These are phyloP conservation scores for Zootoca vivipara DNA, from an alignment of 2,113 vertebrate species.

Conservation along the genomic window DNA sequence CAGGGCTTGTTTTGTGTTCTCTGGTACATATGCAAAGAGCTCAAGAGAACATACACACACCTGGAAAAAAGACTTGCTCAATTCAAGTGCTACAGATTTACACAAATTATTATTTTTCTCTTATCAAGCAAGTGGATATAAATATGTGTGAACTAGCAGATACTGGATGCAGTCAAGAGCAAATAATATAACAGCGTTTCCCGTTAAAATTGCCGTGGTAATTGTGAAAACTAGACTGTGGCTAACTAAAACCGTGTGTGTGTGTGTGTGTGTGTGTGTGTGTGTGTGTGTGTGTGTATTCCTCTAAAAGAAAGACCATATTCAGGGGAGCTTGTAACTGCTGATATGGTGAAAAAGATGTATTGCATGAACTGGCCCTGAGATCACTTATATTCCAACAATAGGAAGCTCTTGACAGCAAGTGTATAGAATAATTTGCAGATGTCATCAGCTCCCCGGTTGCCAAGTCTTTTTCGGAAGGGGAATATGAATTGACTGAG, in stretches of 20 bases:
- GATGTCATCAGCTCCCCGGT: slow-evolving; percentile 57
- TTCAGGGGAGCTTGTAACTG: not conserved
- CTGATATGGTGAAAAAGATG: not conserved
- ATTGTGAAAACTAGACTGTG: not conserved
- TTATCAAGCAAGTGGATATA: no score
- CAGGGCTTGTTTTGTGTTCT: no score
- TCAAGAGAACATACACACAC: no score
- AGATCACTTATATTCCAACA: not conserved
- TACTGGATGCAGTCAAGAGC: not conserved
- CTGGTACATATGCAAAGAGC: no score
- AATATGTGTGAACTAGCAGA: no score
- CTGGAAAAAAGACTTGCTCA: no score
- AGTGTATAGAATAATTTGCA: slow-evolving; percentile 64
- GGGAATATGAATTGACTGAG: slow-evolving; percentile 63
- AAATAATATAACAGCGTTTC: not conserved
- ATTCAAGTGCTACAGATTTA: no score
- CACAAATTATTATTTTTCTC: no score
- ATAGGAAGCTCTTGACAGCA: slow-evolving; percentile 39
- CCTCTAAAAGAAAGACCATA: not conserved
- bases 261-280: no score
- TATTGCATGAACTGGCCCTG: not conserved
- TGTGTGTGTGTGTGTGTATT: no score
- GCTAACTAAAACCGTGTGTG: no score
- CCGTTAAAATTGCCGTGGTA: not conserved
- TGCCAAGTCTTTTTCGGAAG: slow-evolving; percentile 72